phyloP scores from a whole-genome alignment of 2,797 vertebrate species.

The Falco concolor region DNA sequence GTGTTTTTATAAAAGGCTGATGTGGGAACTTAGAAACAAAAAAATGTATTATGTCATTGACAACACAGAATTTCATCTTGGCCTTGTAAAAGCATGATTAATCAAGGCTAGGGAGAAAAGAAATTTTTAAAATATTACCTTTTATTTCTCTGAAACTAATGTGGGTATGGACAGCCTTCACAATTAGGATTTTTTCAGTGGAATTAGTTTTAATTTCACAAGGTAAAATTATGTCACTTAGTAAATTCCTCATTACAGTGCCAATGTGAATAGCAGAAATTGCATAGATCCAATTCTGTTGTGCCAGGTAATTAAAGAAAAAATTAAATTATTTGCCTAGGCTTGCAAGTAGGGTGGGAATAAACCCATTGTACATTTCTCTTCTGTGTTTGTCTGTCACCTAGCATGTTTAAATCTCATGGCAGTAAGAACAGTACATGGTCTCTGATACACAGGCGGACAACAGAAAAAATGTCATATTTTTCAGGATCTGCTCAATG shows the following conservation, averaged over 20 bases:
- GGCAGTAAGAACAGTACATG: background rate
- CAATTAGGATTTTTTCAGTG: background rate
- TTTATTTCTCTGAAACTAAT: background rate
- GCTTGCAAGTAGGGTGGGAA: background rate
- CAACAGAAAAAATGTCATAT: background rate
- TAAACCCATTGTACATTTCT: background rate
- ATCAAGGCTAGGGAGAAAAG: background rate
- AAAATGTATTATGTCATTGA: background rate
- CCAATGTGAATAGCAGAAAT: background rate
- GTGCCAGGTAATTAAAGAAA: background rate
- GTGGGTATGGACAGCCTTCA: background rate
- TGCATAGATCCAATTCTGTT: background rate
- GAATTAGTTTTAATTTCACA: background rate
- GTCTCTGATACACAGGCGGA: background rate
- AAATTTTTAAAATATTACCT: background rate
- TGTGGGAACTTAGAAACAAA: background rate
- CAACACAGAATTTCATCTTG: background rate
- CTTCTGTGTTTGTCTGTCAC: background rate
- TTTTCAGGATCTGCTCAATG: background rate
- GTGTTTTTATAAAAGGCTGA: background rate
- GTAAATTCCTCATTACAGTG: background rate
- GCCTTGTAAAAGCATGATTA: background rate
- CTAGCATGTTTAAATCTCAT: background rate
- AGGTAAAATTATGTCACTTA: background rate
- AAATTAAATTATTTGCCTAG: background rate